phyloP scores from a whole-genome alignment of 2,888 invertebrate species.

The Drosophila quinaria region DNA sequence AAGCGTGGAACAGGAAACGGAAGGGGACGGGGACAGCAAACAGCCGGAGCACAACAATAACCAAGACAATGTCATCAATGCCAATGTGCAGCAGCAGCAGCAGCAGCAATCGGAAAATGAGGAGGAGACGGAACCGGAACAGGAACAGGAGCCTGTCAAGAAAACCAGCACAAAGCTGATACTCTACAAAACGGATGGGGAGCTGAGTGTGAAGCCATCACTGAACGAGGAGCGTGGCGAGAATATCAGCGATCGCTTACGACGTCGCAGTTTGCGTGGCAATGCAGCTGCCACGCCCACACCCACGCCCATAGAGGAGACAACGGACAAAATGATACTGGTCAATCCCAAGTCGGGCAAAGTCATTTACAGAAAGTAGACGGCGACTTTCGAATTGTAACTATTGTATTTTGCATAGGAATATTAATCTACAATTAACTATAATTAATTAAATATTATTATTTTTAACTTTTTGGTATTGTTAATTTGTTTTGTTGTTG shows the following conservation, averaged over 20 bases:
- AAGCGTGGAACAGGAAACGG: constrained; percentile 71
- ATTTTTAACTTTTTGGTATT: constrained; percentile 33
- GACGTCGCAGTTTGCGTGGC: constrained; percentile 82
- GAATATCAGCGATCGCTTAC: constrained; percentile 83
- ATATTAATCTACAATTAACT: constrained; percentile 4
- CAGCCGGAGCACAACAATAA: constrained; percentile 78
- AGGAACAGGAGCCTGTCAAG: constrained; percentile 26
- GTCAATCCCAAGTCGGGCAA: constrained; percentile 86
- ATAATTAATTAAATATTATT: constrained; percentile 23
- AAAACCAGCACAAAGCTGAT: constrained; percentile 78
- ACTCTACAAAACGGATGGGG: constrained; percentile 82
- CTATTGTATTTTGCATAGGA: constrained; percentile 48
- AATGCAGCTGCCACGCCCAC: constrained; percentile 55
- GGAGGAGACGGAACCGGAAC: background rate
- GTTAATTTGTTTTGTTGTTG: constrained; percentile 58
- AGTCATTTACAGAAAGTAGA: constrained; percentile 84
- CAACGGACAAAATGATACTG: constrained; percentile 83
- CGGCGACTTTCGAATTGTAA: constrained; percentile 21
- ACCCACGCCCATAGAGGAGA: constrained; percentile 32
- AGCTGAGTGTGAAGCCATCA: constrained; percentile 75
- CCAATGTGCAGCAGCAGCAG: constrained; percentile 63
- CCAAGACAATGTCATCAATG: constrained; percentile 80
- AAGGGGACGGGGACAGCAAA: constrained; percentile 38
- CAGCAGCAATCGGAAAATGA: constrained; percentile 1
- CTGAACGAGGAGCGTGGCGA: constrained; percentile 59